A percentile compares a stretch with the other conserved stretches of the same genome.
Conservation (phyloP, 1,140 invertebrate species). For the Onthophagus taurus region DNA sequence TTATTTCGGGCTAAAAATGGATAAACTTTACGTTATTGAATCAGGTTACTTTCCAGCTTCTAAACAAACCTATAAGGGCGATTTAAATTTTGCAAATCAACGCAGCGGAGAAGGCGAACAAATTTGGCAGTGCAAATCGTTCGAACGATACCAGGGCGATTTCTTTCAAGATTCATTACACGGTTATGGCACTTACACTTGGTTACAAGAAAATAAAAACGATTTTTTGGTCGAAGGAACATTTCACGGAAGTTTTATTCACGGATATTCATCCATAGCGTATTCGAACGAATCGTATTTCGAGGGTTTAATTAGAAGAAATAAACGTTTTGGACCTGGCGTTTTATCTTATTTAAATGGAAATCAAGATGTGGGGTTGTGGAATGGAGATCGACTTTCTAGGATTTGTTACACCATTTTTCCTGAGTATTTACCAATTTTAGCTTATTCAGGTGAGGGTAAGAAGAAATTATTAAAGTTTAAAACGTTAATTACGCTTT, state of each 20-base stretch:
- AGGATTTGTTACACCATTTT: conserved; percentile 27
- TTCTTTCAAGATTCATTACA: conserved; percentile 39
- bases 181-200: conserved; percentile 38
- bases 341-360: conserved; percentile 37
- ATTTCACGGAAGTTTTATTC: conserved; percentile 41
- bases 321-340: conserved; percentile 43
- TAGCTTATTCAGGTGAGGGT: conserved; percentile 16
- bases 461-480: conserved; percentile 24
- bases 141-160: conserved; percentile 35
- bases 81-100: neutral
- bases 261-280: conserved; percentile 42
- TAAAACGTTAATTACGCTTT: conserved; percentile 22
- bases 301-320: conserved; percentile 39
- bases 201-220: conserved; percentile 24
- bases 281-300: conserved; percentile 38
- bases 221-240: conserved; percentile 41
- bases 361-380: conserved; percentile 42
- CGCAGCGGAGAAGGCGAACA: conserved; percentile 13
- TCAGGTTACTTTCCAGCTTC: conserved; percentile 5
- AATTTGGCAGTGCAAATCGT: conserved; percentile 8
- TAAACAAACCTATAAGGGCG: neutral
- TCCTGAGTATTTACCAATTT: conserved; percentile 17
- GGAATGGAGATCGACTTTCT: conserved; percentile 37
- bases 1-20: too few relatives aligned
- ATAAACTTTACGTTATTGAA: neutral